Evolutionary conservation across 2,797 vertebrate species (phyloP).

Genomic region (Ibycter americanus): DNA sequence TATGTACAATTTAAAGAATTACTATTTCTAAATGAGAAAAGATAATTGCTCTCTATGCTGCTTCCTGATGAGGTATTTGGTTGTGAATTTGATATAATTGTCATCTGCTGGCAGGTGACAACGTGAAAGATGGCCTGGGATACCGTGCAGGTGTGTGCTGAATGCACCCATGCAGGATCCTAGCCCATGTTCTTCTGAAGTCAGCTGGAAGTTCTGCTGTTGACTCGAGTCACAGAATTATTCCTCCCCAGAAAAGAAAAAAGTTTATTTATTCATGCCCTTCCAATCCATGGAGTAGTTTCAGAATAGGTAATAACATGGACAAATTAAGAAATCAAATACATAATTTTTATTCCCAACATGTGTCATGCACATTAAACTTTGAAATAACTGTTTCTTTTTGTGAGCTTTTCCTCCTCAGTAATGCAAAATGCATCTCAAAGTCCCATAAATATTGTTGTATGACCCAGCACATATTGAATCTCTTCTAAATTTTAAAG

Average conservation of each 20-base stretch:
- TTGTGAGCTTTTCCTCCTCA: not conserved
- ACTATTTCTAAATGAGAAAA: slow-evolving; percentile 7
- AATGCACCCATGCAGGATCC: not conserved
- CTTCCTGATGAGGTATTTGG: not conserved
- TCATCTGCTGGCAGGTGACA: not conserved
- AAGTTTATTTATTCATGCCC: not conserved
- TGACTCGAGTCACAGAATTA: not conserved
- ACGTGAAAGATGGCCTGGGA: not conserved
- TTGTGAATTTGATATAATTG: not conserved
- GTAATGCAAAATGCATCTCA: not conserved
- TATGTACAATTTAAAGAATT: not conserved
- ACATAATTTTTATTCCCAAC: not conserved
- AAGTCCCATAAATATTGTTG: not conserved
- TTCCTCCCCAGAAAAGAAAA: not conserved
- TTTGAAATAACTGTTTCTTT: not conserved
- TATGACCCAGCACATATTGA: not conserved
- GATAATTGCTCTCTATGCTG: not conserved
- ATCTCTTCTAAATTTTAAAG: not conserved
- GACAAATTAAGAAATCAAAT: not conserved
- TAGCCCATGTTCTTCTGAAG: not conserved
- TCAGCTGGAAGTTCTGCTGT: not conserved
- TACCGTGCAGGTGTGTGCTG: not conserved
- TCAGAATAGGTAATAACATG: not conserved
- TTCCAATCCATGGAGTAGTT: not conserved
- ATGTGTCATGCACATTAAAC: not conserved